phyloP scores from a whole-genome alignment of 2,113 vertebrate species.

The Zosterops pallidus region DNA sequence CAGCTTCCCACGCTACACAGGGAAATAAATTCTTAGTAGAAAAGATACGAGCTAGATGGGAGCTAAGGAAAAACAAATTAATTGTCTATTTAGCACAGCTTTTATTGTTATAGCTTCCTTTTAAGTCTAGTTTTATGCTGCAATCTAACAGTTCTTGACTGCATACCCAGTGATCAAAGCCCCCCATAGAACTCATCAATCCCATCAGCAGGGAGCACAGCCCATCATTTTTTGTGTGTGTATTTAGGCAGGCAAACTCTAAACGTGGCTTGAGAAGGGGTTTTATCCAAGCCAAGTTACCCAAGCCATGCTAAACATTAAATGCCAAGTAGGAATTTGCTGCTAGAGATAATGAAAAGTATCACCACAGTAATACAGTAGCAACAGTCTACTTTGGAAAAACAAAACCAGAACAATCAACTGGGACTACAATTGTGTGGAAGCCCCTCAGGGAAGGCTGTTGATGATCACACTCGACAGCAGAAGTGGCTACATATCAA shows the following conservation, averaged over 20 bases:
- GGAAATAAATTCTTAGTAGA: conserved; percentile 42
- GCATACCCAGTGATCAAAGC: not conserved
- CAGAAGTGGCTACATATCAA: not conserved
- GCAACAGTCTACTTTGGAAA: not conserved
- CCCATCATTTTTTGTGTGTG: not conserved
- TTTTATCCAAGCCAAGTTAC: not conserved
- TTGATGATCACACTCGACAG: not conserved
- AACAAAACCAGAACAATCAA: not conserved
- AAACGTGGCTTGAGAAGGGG: not conserved
- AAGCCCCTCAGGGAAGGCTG: not conserved
- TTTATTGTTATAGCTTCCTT: not conserved
- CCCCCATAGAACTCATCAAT: not conserved
- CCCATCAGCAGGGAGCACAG: not conserved
- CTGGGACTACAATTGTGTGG: not conserved
- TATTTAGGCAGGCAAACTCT: not conserved
- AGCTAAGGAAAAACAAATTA: conserved; percentile 21
- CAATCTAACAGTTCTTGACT: not conserved
- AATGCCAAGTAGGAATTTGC: not conserved
- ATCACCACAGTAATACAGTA: not conserved
- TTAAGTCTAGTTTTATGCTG: not conserved
- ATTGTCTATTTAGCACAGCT: conserved; percentile 10
- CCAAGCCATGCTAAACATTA: not conserved
- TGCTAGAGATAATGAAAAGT: not conserved
- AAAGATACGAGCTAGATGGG: not conserved
- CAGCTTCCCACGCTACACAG: conserved; percentile 55